phyloP scores from a whole-genome alignment of 2,113 vertebrate species.

The Sinosuthora webbiana region DNA sequence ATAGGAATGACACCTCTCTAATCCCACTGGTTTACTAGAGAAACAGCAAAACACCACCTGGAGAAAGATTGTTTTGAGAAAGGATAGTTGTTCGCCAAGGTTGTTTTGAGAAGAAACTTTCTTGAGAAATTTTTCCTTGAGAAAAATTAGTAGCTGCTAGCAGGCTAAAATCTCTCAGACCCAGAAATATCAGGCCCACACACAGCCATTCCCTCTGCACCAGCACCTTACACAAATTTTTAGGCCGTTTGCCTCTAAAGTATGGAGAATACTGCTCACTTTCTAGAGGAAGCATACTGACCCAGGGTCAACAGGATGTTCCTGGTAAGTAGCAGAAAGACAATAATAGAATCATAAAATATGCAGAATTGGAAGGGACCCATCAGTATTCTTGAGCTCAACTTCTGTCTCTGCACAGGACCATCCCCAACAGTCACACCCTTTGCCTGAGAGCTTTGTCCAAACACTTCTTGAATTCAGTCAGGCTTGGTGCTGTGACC shows the following conservation, averaged over 20 bases:
- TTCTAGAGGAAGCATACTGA: not conserved
- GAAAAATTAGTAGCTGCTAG: no score
- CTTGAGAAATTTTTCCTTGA: no score
- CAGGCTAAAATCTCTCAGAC: no score
- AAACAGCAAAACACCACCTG: no score
- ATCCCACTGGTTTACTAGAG: no score
- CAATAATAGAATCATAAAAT: not conserved
- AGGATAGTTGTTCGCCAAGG: no score
- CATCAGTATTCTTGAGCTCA: not conserved
- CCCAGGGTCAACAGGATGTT: not conserved
- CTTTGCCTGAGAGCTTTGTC: rapidly evolving
- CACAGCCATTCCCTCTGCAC: not conserved
- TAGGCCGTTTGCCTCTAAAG: not conserved
- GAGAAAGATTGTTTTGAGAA: no score
- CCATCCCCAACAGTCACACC: not conserved
- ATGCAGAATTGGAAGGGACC: not conserved
- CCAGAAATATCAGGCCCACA: no score
- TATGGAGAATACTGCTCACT: not conserved
- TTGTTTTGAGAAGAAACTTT: no score
- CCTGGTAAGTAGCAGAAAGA: not conserved
- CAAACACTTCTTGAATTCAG: not conserved
- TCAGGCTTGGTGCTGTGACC: not conserved
- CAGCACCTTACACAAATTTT: not conserved
- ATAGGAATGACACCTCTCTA: no score
- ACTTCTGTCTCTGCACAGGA: not conserved